Conservation (phyloP, 2,888 invertebrate species). For the Rhagium mordax region DNA sequence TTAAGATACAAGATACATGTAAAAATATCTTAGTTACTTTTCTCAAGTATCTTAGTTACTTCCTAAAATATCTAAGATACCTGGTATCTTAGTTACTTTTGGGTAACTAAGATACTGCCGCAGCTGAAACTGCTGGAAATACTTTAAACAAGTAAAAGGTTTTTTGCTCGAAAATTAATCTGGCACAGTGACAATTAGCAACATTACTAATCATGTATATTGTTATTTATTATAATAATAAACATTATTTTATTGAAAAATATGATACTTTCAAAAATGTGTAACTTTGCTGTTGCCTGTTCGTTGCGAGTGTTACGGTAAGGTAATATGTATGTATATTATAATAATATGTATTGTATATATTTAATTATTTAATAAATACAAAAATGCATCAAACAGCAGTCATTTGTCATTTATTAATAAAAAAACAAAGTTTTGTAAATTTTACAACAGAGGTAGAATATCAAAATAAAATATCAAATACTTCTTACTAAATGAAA, state of each 20-base stretch:
- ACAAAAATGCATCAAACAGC: background rate
- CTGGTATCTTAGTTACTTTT: no score
- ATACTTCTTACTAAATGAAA: no score
- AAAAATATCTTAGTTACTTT: no score
- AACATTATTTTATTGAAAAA: background rate
- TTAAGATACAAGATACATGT: no score
- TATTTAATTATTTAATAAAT: constrained; percentile 3
- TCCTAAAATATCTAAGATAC: no score
- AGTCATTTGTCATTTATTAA: constrained; percentile 3
- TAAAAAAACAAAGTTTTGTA: constrained; percentile 1
- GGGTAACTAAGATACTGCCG: no score
- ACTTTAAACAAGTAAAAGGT: no score
- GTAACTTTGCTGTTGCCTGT: constrained; percentile 2
- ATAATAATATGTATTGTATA: constrained; percentile 1
- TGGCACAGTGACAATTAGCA: no score
- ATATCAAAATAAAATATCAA: background rate
- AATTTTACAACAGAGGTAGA: background rate
- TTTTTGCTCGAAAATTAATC: no score
- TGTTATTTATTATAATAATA: constrained; percentile 1
- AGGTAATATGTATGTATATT: constrained; percentile 5
- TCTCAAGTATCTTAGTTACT: no score
- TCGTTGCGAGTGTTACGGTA: background rate
- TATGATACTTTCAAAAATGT: background rate
- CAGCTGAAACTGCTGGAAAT: no score
- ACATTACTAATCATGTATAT: background rate